Conservation (phyloP, 2,113 vertebrate genomes). For the Lutjanus erythropterus region DNA sequence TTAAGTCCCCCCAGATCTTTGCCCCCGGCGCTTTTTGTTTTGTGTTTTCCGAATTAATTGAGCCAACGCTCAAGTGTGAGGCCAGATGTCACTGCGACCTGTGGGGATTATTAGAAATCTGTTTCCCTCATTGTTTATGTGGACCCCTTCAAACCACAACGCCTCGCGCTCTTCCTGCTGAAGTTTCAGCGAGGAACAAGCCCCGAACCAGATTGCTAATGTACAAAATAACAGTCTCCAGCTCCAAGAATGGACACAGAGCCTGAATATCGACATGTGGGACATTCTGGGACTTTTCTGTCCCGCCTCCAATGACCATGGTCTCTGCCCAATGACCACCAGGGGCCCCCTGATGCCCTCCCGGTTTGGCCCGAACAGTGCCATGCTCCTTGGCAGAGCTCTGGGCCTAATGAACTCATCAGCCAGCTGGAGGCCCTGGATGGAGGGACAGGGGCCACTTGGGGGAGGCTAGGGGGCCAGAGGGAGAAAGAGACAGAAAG, state of each 20-base stretch:
- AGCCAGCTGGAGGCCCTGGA: conserved; percentile 85
- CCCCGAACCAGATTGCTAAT: conserved; percentile 79
- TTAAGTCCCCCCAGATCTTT: conserved; percentile 80
- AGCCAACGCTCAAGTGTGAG: conserved; percentile 78
- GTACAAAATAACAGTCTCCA: conserved; percentile 67
- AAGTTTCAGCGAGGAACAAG: conserved; percentile 69
- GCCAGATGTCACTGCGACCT: conserved; percentile 84
- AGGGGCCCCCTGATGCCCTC: conserved; percentile 77
- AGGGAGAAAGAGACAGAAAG: conserved; percentile 32
- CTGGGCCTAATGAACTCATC: conserved; percentile 86
- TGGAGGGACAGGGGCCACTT: conserved; percentile 61
- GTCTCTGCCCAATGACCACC: conserved; percentile 75
- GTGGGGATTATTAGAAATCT: conserved; percentile 85
- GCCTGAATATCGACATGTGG: conserved; percentile 70
- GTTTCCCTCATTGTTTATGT: conserved; percentile 79
- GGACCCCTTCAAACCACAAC: conserved; percentile 72
- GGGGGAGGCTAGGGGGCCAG: conserved; percentile 45
- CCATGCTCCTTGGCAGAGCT: conserved; percentile 80
- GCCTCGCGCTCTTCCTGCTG: conserved; percentile 51
- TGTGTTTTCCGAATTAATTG: conserved; percentile 84
- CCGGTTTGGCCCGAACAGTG: conserved; percentile 69
- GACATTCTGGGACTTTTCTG: conserved; percentile 74
- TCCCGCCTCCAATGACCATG: conserved; percentile 72
- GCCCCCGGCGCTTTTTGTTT: conserved; percentile 83
- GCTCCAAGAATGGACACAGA: conserved; percentile 60